A percentile compares a stretch with the other conserved stretches of the same genome.
These are phyloP conservation scores for Mesoclemmys tuberculata DNA, from an alignment of 2,113 vertebrate species.

Conservation along the genomic window DNA sequence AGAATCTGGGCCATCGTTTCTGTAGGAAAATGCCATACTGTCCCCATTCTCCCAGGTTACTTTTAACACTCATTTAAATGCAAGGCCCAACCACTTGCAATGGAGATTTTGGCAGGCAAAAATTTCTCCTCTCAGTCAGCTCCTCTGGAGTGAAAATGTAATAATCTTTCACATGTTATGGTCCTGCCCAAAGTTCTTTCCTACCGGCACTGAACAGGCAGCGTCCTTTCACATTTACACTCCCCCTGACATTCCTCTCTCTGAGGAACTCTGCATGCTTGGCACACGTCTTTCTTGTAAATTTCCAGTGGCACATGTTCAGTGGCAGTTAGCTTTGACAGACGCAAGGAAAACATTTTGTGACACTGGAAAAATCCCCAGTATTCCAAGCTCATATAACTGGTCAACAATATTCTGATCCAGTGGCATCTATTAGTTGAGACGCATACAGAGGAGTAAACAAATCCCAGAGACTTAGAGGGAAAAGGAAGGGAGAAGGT, in stretches of 20 bases:
- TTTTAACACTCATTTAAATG: fast-evolving
- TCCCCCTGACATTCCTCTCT: not conserved
- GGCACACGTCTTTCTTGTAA: constrained; percentile 39
- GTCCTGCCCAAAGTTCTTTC: not conserved
- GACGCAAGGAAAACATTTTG: constrained; percentile 38
- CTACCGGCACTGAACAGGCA: fast-evolving
- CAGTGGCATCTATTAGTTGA: not conserved
- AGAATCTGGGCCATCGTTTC: not conserved
- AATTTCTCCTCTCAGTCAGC: not conserved
- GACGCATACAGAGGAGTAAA: fast-evolving
- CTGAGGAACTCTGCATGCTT: not conserved
- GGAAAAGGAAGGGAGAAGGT: not conserved
- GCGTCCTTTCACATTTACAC: not conserved
- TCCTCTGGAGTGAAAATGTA: not conserved
- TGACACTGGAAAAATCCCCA: constrained; percentile 61
- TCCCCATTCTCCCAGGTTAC: not conserved
- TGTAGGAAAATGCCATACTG: not conserved
- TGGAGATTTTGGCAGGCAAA: fast-evolving
- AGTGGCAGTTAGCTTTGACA: constrained; percentile 23
- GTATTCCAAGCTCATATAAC: not conserved
- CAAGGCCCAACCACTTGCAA: not conserved
- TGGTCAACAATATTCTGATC: not conserved
- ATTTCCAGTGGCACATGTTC: constrained; percentile 66
- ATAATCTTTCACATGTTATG: fast-evolving
- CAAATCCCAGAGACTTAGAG: not conserved